Base-by-base conservation (phyloP, 1,140 invertebrate genomes). In the Calliopsis andreniformis region DNA sequence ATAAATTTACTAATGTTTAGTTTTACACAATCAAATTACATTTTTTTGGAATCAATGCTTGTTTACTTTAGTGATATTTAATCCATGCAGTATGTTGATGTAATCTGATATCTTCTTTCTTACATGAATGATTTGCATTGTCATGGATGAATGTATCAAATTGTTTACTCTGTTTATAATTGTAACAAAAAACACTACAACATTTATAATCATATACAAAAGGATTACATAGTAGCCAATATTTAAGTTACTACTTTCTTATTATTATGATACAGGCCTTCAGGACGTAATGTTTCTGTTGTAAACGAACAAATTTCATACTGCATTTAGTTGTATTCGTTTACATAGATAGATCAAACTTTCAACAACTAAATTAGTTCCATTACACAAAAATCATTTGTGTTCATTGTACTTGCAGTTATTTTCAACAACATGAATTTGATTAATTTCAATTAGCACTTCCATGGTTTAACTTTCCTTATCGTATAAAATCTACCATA, bases 351-450 rank as follows among this genome's bases (percentile, higher is more conserved):
- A 53, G 51, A 56, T 47, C 10, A 73, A 70, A 51, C 23, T 58
- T 61, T 58, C 43, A 42, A 64, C 53, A 49, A 64, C 62, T 20
- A 53, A 79, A 75, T 42, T 58, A 42, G 59, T 71, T 79, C 28
- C 45, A 23, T 53, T 39, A 67, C 14, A 39, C 28, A 58, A 64
- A 32, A 80, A 78, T 81, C 71, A 76, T 70, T 76, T 66, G 35
- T 66, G 66, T 78, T 86, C 81, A 86, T 86, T 87, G 84, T 85
- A 86, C 86, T 85, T 68, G 73, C 56, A 81, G 76, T 85, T 86
- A 62, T 70, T 67, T 56, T 66, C n/a, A 39, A 53, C 51, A 76
- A 58, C 61, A 43, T 69, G 56, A 64, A 49, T 63, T 70, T 62
- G 18, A 73, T 56, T 81, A 25, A 16, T 53, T 10, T 47, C 55